Conservation (phyloP, 2,888 invertebrate species). For the Cheilosia scutellata region DNA sequence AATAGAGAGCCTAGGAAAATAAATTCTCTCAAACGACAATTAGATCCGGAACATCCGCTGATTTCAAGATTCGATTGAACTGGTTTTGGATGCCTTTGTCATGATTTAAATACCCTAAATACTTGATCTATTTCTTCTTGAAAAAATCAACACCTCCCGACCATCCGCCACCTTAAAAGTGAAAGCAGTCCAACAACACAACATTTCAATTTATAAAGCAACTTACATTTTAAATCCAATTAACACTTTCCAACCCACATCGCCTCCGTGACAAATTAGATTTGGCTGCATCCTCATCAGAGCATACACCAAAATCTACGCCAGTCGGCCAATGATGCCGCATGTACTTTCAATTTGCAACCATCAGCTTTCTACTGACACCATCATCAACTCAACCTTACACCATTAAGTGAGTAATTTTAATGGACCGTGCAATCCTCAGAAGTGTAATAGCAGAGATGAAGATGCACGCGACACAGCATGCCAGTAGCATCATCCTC, state of each 20-base stretch:
- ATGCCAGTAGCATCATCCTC: constrained; percentile 2
- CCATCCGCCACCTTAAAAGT: too few species aligned
- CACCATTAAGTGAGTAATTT: constrained; percentile 68
- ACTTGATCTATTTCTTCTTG: too few species aligned
- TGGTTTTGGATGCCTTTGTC: too few species aligned
- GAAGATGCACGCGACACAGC: constrained; percentile 47
- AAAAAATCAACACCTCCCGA: too few species aligned
- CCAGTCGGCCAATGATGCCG: constrained; percentile 55
- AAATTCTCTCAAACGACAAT: too few species aligned
- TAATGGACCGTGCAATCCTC: constrained; percentile 72
- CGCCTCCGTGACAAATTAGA: constrained; percentile 58
- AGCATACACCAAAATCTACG: constrained; percentile 21
- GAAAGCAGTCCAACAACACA: not conserved
- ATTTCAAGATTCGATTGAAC: too few species aligned
- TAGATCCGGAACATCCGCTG: too few species aligned
- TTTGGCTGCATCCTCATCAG: constrained; percentile 45
- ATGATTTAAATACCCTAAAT: too few species aligned
- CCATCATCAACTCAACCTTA: constrained; percentile 26
- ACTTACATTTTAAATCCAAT: constrained; percentile 49
- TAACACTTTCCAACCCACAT: constrained; percentile 58
- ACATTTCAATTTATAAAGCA: not conserved
- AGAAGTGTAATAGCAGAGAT: constrained; percentile 56
- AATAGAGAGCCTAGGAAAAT: too few species aligned
- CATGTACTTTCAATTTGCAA: constrained; percentile 65
- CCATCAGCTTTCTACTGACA: constrained; percentile 38